Percentiles rank a stretch among this genome's conserved stretches.
phyloP scores from a whole-genome alignment of 2,113 vertebrate species.

The Cichladusa arquata region DNA sequence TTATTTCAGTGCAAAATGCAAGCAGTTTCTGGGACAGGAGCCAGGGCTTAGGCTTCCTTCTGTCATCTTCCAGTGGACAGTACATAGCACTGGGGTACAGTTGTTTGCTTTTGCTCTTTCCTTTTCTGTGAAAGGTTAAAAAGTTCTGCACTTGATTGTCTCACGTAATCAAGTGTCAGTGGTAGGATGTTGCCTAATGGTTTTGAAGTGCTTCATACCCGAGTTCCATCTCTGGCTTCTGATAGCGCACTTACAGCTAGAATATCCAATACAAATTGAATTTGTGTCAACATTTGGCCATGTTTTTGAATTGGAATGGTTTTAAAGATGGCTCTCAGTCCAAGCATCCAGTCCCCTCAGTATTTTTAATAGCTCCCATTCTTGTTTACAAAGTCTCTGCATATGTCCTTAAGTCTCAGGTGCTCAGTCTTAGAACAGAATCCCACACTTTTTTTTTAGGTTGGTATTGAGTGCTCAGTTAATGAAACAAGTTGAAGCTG shows the following conservation, averaged over 20 bases:
- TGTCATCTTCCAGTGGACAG: not conserved
- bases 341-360: not conserved
- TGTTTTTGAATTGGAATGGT: not conserved
- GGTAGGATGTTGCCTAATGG: not conserved
- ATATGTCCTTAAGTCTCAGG: not conserved
- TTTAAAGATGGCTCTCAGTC: not conserved
- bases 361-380: not conserved
- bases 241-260: not conserved
- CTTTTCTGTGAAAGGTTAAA: not conserved
- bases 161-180: not conserved
- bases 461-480: not conserved
- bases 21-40: not conserved
- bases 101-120: not conserved
- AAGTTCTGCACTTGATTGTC: not conserved
- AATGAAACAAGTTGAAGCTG: not conserved
- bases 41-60: not conserved
- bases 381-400: not conserved
- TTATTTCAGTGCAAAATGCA: not conserved
- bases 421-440: not conserved
- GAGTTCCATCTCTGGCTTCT: not conserved
- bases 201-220: not conserved
- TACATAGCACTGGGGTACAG: not conserved
- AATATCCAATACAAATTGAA: not conserved
- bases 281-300: rapidly evolving
- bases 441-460: not conserved